Base-by-base conservation (phyloP, 2,797 vertebrate genomes). In the Picus viridis region DNA sequence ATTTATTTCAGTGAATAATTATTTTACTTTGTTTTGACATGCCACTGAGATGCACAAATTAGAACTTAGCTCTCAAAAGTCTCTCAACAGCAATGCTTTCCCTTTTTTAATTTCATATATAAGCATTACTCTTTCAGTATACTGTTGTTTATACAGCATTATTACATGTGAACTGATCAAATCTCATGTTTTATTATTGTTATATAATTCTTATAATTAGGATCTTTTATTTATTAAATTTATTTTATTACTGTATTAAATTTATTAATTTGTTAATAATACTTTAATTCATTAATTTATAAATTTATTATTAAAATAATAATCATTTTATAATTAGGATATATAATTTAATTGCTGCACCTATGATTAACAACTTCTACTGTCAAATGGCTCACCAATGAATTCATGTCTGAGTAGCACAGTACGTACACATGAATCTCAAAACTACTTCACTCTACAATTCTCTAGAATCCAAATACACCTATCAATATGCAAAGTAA, bases 291-390 rank as follows among this genome's bases (percentile, higher is more conserved):
- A n/a, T n/a, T n/a, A n/a, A n/a, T n/a, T n/a, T n/a, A n/a, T n/a
- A n/a, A n/a, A n/a, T n/a, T n/a, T n/a, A n/a, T n/a, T n/a, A n/a
- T n/a, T n/a, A n/a, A n/a, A n/a, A n/a, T n/a, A n/a, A n/a, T n/a
- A n/a, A n/a, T n/a, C n/a, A n/a, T n/a, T n/a, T 24, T 49, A 49
- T 49, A 49, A 49, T 49, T 49, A 49, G 47, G 47, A 39, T 4
- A 13, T 41, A 19, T 67, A 36, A 83, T 81, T 80, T 93, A 89
- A 86, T 85, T 83, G 70, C 69, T 81, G 30, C 24, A 89, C n/a
- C 30, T 81, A 51, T 30, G 56, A 87, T 39, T 78, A 78, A 59
- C 56, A 75, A 56, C 23, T 81, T 59, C 34, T 39, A 54, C 63
- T 23, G 9, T 32, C 43, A 85, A 87, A 87, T 45, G 8, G 16